Base-by-base conservation (phyloP, 2,888 invertebrate genomes). In the Anagyrus pseudococci region DNA sequence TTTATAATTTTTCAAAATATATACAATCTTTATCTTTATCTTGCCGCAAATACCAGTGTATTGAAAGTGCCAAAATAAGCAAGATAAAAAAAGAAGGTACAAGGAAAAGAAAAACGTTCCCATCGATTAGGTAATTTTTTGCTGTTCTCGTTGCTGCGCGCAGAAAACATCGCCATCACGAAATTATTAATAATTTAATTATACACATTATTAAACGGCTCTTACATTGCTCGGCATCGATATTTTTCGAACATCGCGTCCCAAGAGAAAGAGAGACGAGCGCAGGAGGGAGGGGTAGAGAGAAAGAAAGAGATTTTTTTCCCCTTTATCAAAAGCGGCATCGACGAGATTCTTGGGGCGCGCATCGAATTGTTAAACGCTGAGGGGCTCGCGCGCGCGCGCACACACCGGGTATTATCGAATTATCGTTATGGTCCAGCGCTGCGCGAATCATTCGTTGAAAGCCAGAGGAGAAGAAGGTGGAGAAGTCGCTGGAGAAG, bases 101-200 rank as follows among this genome's bases (percentile, higher is more conserved):
- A n/a, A n/a, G n/a, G n/a, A n/a, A n/a, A n/a, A n/a, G n/a, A n/a
- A n/a, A n/a, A n/a, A n/a, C n/a, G n/a, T n/a, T n/a, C n/a, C n/a
- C n/a, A n/a, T n/a, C n/a, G n/a, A n/a, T n/a, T n/a, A n/a, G n/a
- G n/a, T n/a, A n/a, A n/a, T n/a, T n/a, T n/a, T n/a, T n/a, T n/a
- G n/a, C n/a, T n/a, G n/a, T n/a, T n/a, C n/a, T n/a, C n/a, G n/a
- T n/a, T n/a, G 55, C 55, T 44, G 22, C 50, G 20, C 50, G 43
- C 54, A 26, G 44, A 7, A 53, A 19, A 26, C 26, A 53, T 22
- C 58, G 44, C 43, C 54, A 33, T 40, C 33, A 37, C 41, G 52
- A 58, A 58, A 62, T 63, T 60, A 37, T 66, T 63, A 63, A 66
- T 66, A 63, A 66, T 66, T 66, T 63, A 66, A 66, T 66, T 63